These are phyloP conservation scores for Clarias macrocephalus DNA, from an alignment of 2,113 vertebrate genomes.

Conservation along the genomic window DNA sequence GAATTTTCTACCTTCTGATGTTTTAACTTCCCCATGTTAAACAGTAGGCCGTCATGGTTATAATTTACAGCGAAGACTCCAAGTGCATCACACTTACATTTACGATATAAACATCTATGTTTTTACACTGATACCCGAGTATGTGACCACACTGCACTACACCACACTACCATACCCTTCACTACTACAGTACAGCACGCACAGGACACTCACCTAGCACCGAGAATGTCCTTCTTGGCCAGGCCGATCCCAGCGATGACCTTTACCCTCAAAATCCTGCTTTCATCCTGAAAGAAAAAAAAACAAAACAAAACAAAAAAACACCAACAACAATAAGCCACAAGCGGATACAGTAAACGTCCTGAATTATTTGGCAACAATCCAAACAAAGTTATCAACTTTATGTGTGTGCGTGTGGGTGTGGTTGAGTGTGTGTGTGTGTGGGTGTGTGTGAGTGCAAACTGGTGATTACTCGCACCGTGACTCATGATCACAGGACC, in stretches of 20 bases:
- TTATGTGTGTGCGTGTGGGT: neutral
- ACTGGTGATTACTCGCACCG: neutral
- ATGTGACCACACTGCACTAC: neutral
- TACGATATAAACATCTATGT: neutral
- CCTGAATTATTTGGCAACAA: neutral
- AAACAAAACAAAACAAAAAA: neutral
- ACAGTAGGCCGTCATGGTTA: too few species aligned
- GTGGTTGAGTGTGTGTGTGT: neutral
- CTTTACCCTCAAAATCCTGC: constrained; percentile 85
- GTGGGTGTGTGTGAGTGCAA: neutral
- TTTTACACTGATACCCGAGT: neutral
- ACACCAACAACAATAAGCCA: neutral
- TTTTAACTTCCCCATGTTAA: too few species aligned
- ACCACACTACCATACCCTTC: too few species aligned
- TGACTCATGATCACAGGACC: neutral
- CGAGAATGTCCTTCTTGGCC: constrained; percentile 95
- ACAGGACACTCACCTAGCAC: constrained; percentile 84
- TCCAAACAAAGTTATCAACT: neutral
- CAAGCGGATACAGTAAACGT: neutral
- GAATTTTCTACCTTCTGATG: too few species aligned
- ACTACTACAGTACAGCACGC: neutral
- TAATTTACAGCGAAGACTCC: neutral
- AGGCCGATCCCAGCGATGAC: constrained; percentile 88
- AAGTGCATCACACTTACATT: neutral
- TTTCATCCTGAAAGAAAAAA: constrained; percentile 75